Base-by-base conservation (phyloP, 2,888 invertebrate genomes). In the Stenurella melanura region DNA sequence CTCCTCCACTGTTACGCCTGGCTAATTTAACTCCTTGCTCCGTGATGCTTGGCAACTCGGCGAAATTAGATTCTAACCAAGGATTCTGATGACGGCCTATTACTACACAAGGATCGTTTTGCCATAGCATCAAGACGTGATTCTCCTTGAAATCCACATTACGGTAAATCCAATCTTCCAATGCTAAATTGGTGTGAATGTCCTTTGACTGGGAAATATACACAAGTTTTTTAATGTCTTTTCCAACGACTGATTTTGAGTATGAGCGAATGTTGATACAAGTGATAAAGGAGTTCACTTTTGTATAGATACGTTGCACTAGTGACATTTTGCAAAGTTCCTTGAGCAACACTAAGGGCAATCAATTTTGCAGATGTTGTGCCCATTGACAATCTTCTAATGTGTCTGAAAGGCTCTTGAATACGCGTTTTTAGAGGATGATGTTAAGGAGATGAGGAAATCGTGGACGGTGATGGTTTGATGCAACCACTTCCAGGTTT, bases 11-110 rank as follows among this genome's bases (percentile, higher is more conserved):
- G 87, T 96, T 96, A 58, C 99, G 92, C 76, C 99, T 92, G 0
- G 96, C 98, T 77, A 98, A 86, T 12, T 92, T 91, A 75, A 98
- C 93, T 18, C 93, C 94, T 58, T 92, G 91, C 67, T 93, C 92
- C 5, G 84, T 84, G 57, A 87, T 85, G 66, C 81, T 78, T 78
- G 91, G 87, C 67, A 96, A 89, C 58, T 92, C 91, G 1, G 93
- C 91, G 2, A 96, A 90, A 89, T 98, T 96, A 0, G 96, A 95
- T 89, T 99, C 99, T 42, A 94, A 88, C 95, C 98, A 99, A 0
- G 98, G 97, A 90, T 99, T 99, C 89, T 99, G 99, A 90, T 98
- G 97, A 74, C 97, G 93, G 7, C 99, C 99, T 87, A 99, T 94
- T 6, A 99, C 98, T 72, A 99, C 96, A 87, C 97, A 96, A 0